Percentiles rank a stretch among this genome's conserved stretches.
Conservation (phyloP, 2,113 vertebrate species). For the Columba janthina region DNA sequence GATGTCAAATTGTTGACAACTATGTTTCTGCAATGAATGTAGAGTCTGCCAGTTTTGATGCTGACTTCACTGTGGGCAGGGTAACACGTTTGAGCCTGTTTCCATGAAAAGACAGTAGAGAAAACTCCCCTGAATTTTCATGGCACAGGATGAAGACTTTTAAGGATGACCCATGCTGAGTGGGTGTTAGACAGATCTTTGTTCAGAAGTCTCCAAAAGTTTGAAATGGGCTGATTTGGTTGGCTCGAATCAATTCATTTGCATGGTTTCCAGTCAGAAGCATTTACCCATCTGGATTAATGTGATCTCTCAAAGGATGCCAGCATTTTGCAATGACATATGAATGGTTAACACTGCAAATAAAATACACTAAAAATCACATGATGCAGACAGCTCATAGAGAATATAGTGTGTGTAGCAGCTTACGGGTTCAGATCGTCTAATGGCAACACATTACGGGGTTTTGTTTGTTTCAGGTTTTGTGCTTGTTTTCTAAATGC, state of each 20-base stretch:
- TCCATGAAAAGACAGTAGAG: background rate
- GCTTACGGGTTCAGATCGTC: background rate
- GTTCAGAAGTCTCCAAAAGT: background rate
- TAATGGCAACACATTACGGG: background rate
- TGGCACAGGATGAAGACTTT: background rate
- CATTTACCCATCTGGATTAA: background rate
- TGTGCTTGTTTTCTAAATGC: background rate
- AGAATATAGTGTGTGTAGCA: background rate
- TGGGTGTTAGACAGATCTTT: background rate
- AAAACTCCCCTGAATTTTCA: slow-evolving; percentile 21
- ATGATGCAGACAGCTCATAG: background rate
- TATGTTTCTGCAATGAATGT: background rate
- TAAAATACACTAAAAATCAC: background rate
- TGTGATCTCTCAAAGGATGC: background rate
- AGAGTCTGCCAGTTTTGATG: background rate
- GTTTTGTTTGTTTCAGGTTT: background rate
- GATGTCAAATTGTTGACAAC: background rate
- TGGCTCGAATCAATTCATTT: background rate
- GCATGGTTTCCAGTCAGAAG: background rate
- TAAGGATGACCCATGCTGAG: background rate
- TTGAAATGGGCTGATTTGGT: background rate
- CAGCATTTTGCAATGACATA: background rate
- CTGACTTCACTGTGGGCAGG: background rate
- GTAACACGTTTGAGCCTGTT: background rate
- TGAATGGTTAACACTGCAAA: background rate